Evolutionary conservation across 2,797 vertebrate genomes (phyloP), one percentile per base, ranked within the genome.

Genomic region (Rhadinocentrus ornatus): DNA sequence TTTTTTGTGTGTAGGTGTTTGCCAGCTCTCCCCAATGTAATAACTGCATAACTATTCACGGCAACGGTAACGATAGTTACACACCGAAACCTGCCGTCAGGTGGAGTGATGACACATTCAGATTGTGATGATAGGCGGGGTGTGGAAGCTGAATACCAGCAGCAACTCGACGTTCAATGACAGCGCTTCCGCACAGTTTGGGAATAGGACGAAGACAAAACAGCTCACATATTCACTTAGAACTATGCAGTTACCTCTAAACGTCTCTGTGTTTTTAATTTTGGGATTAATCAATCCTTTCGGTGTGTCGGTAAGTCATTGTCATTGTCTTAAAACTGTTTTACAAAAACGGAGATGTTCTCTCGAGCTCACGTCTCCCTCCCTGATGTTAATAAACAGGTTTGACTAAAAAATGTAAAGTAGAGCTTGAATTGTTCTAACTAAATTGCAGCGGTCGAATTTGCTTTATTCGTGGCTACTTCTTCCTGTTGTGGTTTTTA

Each of bases 281-380:
- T 2, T 78, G 62, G 69, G 53, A 4, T 44, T 75, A 1, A 8
- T 74, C 0, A 35, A 5, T 24, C 37, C 73, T 0, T 11, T 31
- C 35, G 0, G 4, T 2, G 15, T 2, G 34, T 56, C 60, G 78
- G 88, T 89, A 62, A 89, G 88, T 86, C 10, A 1, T 29, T 22
- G 64, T 27, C 12, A n/a, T 34, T 27, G 44, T 32, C 27, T 52
- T 26, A 18, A 62, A 2, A 35, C 20, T 16, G 15, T 7, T 3
- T 32, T 58, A 37, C 64, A n/a, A 3, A 52, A 32, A 1, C 2
- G 12, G 4, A 10, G 3, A 55, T 41, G 3, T 68, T 15, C 16
- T 69, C 20, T 54, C 20, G 34, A 2, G 27, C 64, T 69, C 53
- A 77, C 56, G 35, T 46, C 31, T 46, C 60, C 75, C 77, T 86